Evolutionary conservation across 1,140 invertebrate genomes (phyloP).

Genomic region (Drosophila azteca): DNA sequence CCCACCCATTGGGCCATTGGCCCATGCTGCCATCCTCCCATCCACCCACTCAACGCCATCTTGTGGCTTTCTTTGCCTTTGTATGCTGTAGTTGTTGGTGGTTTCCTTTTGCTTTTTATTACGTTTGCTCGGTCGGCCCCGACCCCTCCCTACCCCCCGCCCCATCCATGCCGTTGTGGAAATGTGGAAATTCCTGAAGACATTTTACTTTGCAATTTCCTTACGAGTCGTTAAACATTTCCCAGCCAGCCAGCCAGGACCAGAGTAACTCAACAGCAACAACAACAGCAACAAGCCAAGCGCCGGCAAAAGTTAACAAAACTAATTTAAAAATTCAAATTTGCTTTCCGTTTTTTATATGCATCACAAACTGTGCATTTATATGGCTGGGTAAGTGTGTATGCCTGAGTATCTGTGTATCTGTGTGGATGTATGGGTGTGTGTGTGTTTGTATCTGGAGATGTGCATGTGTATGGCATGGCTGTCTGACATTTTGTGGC

Average conservation of each 20-base stretch:
- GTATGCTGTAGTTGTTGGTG: slow-evolving; percentile 45
- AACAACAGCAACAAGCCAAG: slow-evolving; percentile 21
- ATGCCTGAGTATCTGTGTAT: slow-evolving; percentile 1
- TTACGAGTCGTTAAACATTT: slow-evolving; percentile 83
- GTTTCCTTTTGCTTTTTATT: slow-evolving; percentile 72
- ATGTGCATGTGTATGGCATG: slow-evolving; percentile 10
- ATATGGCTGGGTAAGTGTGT: slow-evolving; percentile 59
- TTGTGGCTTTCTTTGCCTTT: slow-evolving; percentile 61
- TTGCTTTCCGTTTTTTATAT: slow-evolving; percentile 82
- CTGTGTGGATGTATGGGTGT: background rate
- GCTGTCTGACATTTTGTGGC: slow-evolving; percentile 54
- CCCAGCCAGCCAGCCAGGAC: slow-evolving; percentile 46
- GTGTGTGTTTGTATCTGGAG: slow-evolving; percentile 3
- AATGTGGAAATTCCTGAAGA: slow-evolving; percentile 81
- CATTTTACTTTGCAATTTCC: slow-evolving; percentile 82
- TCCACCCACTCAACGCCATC: slow-evolving; percentile 57
- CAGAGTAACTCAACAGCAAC: slow-evolving; percentile 23
- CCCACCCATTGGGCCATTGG: slow-evolving; percentile 14
- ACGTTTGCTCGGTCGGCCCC: slow-evolving; percentile 53
- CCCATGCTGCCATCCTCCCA: background rate
- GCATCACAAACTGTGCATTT: slow-evolving; percentile 78
- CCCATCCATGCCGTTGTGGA: slow-evolving; percentile 59
- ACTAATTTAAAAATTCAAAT: slow-evolving; percentile 83
- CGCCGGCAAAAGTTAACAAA: slow-evolving; percentile 75
- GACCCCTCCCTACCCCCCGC: no score